A percentile compares a stretch with the other conserved stretches of the same genome.
Evolutionary conservation across 1,140 invertebrate genomes (phyloP).

Genomic region (Polypedilum vanderplanki): DNA sequence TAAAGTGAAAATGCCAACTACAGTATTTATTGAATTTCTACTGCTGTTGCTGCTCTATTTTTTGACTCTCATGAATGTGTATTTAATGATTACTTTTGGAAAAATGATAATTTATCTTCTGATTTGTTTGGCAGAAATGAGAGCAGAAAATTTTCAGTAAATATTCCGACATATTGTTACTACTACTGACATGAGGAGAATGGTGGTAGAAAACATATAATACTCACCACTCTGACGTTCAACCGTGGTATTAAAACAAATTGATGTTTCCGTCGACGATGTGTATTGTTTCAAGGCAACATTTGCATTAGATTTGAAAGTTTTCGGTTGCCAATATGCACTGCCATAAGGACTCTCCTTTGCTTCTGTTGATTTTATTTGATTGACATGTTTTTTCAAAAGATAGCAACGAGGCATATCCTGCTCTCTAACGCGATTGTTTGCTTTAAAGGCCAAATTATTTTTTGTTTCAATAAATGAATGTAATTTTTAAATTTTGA

Average conservation of each 20-base stretch:
- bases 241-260: neutral
- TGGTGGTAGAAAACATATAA: neutral
- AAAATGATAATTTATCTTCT: no score
- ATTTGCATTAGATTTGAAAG: slow-evolving; percentile 12
- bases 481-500: no score
- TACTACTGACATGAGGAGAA: no score
- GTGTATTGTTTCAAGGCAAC: slow-evolving; percentile 16
- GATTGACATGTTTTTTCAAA: slow-evolving; percentile 18
- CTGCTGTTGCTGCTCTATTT: no score
- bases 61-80: no score
- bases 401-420: neutral
- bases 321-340: slow-evolving; percentile 4
- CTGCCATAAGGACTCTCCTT: neutral
- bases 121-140: no score
- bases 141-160: no score
- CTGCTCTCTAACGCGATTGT: neutral
- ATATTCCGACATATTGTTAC: no score
- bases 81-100: no score
- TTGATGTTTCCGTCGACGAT: neutral
- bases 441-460: slow-evolving; percentile 3
- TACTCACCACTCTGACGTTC: neutral
- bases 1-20: no score
- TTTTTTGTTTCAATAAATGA: no score
- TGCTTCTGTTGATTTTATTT: neutral
- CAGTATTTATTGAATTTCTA: no score